Evolutionary conservation across 2,113 vertebrate genomes (phyloP).

Genomic region (Podocnemis expansa): DNA sequence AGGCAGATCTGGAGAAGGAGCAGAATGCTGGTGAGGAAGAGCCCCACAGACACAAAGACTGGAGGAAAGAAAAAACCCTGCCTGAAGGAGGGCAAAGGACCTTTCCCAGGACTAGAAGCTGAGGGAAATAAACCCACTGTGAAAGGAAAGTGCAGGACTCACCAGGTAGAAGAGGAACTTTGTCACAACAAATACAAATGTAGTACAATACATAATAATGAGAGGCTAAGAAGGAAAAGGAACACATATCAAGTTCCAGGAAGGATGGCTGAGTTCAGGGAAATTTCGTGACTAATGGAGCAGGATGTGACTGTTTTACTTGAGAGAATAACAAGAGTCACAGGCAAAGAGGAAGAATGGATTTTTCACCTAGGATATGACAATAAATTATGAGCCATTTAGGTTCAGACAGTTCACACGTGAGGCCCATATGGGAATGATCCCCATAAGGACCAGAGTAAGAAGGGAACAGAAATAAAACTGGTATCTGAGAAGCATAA

Average conservation of each 20-base stretch:
- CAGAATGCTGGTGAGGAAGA: no score
- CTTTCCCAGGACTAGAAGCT: no score
- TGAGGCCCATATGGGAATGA: background rate
- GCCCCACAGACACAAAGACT: no score
- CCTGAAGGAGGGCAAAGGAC: no score
- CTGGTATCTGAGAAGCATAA: background rate
- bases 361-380: background rate
- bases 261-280: background rate
- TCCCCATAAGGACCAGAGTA: background rate
- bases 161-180: no score
- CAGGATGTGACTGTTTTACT: background rate
- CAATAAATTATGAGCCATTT: background rate
- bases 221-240: background rate
- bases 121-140: no score
- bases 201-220: background rate
- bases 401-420: background rate
- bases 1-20: no score
- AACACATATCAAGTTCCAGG: background rate
- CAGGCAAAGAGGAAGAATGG: background rate
- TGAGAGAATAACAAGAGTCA: background rate
- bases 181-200: background rate
- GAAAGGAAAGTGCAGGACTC: no score
- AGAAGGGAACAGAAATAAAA: background rate
- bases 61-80: no score
- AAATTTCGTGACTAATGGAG: background rate